Conservation (phyloP, 1,140 invertebrate genomes). For the Aplysia californica region DNA sequence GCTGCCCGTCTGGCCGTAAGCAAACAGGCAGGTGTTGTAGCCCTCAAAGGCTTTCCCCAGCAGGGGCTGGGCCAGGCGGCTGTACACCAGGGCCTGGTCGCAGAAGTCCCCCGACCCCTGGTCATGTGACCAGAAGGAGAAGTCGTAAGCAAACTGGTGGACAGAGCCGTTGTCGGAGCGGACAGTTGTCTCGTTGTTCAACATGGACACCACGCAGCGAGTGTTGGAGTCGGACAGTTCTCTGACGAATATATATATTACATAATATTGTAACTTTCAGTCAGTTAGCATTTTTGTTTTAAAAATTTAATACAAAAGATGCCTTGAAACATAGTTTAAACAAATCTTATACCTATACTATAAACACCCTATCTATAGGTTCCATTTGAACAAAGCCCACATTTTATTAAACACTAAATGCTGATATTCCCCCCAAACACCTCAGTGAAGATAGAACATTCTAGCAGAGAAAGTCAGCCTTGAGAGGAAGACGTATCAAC, state of each 20-base stretch:
- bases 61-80: constrained; percentile 61
- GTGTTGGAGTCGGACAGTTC: constrained; percentile 70
- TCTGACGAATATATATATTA: constrained; percentile 46
- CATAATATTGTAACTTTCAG: too few species aligned
- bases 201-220: constrained; percentile 71
- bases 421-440: too few species aligned
- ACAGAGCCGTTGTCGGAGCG: constrained; percentile 66
- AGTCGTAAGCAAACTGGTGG: constrained; percentile 74
- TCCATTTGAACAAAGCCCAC: too few species aligned
- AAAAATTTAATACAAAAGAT: too few species aligned
- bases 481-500: too few species aligned
- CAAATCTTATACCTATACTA: too few species aligned
- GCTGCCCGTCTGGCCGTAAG: constrained; percentile 95
- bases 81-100: constrained; percentile 61
- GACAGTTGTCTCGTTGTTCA: constrained; percentile 70
- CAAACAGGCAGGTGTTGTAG: constrained; percentile 79
- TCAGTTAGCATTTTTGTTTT: too few species aligned
- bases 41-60: constrained; percentile 66
- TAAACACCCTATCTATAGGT: too few species aligned
- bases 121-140: constrained; percentile 74
- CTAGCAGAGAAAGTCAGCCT: too few species aligned
- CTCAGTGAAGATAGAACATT: too few species aligned
- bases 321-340: too few species aligned
- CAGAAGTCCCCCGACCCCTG: constrained; percentile 49
- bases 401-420: too few species aligned